Base-by-base conservation (phyloP, 1,140 invertebrate species). In the Leptinotarsa defecta region DNA sequence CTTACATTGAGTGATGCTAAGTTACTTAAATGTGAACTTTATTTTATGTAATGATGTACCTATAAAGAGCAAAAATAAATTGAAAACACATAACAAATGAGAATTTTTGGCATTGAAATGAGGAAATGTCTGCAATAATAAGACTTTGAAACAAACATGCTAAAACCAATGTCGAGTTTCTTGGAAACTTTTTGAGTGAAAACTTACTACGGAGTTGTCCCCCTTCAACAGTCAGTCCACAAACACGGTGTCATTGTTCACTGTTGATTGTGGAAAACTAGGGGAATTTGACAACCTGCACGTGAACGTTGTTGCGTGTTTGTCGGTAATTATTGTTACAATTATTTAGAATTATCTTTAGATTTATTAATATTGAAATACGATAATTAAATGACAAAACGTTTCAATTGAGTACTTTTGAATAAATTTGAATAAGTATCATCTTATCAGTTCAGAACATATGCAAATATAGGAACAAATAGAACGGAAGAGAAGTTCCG, bases 321-420 rank as follows among this genome's bases (percentile, higher is more conserved):
- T 15, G 6, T 19, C n/a, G 43, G 43, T 68, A 68, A 68, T 68
- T 68, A 68, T 19, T 68, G n/a, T 34, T n/a, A 48, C 19, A 43
- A 68, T 68, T 34, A 68, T 27, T 68, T 68, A 17, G 19, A 48
- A 68, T 68, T 68, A 34, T 68, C 67, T 15, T 68, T 68, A 68
- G 67, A 19, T 68, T 68, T 68, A 20, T 48, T 48, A 68, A n/a
- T 68, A 68, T 68, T 48, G 11, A 15, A 57, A 17, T 15, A 15
- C n/a, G 17, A 19, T 57, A 57, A 57, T 57, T 15, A 19, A 57
- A 57, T 57, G 52, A n/a, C 0, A 57, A 3, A 57, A 15, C 3
- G 2, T 43, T 43, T 8, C 34, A 43, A 43, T 43, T 43, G 8
- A 43, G 11, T 11, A 11, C 8, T 43, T 43, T 43, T 11, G 0